These are phyloP conservation scores for Pachypanchax playfairii DNA, from an alignment of 2,113 vertebrate species.

Conservation along the genomic window DNA sequence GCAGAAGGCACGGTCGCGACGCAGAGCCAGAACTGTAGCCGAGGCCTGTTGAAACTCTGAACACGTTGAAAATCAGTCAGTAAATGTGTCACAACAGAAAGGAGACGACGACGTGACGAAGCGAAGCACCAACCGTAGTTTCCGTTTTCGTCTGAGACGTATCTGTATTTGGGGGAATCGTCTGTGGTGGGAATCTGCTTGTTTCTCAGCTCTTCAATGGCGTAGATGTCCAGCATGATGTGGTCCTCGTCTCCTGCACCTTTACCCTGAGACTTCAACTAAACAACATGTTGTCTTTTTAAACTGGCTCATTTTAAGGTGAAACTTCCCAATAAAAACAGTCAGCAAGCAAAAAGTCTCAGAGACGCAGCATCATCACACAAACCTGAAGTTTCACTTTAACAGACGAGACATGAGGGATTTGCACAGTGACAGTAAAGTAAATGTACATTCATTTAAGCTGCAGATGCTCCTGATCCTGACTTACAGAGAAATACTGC, in stretches of 20 bases:
- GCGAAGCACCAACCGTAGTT: slow-evolving; percentile 75
- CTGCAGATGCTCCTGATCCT: slow-evolving; percentile 38
- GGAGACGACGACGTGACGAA: rapidly evolving
- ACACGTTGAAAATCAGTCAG: neutral
- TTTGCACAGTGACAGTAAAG: slow-evolving; percentile 2
- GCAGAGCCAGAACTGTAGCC: slow-evolving; percentile 89
- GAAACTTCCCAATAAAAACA: neutral
- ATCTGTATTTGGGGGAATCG: slow-evolving; percentile 89
- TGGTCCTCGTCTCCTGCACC: slow-evolving; percentile 89
- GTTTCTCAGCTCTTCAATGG: slow-evolving; percentile 93
- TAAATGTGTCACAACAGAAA: neutral
- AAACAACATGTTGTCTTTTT: slow-evolving; percentile 1
- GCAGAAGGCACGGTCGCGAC: slow-evolving; percentile 90
- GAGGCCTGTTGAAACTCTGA: slow-evolving; percentile 82
- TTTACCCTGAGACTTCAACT: slow-evolving; percentile 95
- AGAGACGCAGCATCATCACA: neutral
- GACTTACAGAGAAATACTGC: slow-evolving; percentile 34
- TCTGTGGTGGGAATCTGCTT: slow-evolving; percentile 84
- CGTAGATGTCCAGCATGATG: slow-evolving; percentile 97
- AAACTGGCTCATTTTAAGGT: neutral
- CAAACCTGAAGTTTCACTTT: slow-evolving; percentile 1
- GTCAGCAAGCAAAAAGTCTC: too few relatives aligned
- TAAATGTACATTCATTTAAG: slow-evolving; percentile 36
- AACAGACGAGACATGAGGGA: slow-evolving; percentile 6
- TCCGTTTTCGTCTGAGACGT: slow-evolving; percentile 81